Conservation (phyloP, 2,113 vertebrate species). For the Eira barbara region DNA sequence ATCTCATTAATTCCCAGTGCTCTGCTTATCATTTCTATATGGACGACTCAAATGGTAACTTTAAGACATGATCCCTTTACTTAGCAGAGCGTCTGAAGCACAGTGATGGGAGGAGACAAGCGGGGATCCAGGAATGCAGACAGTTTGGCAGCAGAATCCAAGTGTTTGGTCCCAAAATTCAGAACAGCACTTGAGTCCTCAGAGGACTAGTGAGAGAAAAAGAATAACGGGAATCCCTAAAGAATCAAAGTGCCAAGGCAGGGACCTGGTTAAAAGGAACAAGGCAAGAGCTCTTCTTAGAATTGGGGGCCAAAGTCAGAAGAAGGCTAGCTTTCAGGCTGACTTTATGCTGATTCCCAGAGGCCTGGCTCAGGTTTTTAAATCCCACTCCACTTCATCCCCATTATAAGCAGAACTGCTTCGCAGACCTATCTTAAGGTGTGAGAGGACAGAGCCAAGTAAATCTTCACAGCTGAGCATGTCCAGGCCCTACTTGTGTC, state of each 20-base stretch:
- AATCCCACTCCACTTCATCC: background rate
- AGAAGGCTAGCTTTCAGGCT: background rate
- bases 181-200: background rate
- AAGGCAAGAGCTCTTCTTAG: background rate
- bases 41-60: background rate
- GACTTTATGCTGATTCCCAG: background rate
- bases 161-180: background rate
- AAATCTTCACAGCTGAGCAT: background rate
- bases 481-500: background rate
- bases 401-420: background rate
- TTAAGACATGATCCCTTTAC: background rate
- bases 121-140: background rate
- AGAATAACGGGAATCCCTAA: background rate
- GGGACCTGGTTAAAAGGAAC: background rate
- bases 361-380: background rate
- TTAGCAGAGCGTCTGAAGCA: background rate
- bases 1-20: background rate
- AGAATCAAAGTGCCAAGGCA: background rate
- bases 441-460: background rate
- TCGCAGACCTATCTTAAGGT: background rate
- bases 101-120: background rate
- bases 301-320: background rate
- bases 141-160: background rate
- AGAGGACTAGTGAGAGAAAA: background rate
- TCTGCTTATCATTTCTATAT: background rate